phyloP scores from a whole-genome alignment of 2,113 vertebrate genomes.

The Phalacrocorax brasilianus region DNA sequence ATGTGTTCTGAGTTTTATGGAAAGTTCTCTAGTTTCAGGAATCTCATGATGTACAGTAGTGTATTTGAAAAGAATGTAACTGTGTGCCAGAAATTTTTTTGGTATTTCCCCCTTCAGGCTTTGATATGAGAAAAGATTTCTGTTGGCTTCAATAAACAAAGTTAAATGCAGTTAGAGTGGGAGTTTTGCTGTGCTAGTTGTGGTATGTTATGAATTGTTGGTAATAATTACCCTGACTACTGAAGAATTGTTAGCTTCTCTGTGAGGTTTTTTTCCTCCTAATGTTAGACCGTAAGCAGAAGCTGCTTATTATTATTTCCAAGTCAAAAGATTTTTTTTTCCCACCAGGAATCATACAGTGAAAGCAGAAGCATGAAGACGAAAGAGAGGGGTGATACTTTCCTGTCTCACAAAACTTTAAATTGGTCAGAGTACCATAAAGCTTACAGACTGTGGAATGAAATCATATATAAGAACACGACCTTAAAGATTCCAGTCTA shows the following conservation, averaged over 20 bases:
- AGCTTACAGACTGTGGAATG: background rate
- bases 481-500: background rate
- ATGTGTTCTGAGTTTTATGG: conserved; percentile 7
- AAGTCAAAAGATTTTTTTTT: background rate
- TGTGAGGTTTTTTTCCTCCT: background rate
- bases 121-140: conserved; percentile 19
- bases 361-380: background rate
- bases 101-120: background rate
- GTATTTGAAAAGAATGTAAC: conserved; percentile 1
- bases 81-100: conserved; percentile 1
- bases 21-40: conserved; percentile 15
- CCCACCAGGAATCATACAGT: background rate
- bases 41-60: background rate
- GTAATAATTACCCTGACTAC: conserved; percentile 19
- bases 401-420: background rate
- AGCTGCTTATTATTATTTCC: conserved; percentile 14
- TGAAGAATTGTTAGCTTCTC: background rate
- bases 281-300: background rate
- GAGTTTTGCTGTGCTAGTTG: conserved; percentile 33
- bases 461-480: background rate
- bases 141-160: conserved; percentile 31
- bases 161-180: conserved; percentile 16
- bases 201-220: conserved; percentile 31
- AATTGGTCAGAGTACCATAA: background rate
- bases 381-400: background rate